These are phyloP conservation scores for Galerucella pusilla DNA, from an alignment of 2,888 invertebrate species.

Conservation along the genomic window DNA sequence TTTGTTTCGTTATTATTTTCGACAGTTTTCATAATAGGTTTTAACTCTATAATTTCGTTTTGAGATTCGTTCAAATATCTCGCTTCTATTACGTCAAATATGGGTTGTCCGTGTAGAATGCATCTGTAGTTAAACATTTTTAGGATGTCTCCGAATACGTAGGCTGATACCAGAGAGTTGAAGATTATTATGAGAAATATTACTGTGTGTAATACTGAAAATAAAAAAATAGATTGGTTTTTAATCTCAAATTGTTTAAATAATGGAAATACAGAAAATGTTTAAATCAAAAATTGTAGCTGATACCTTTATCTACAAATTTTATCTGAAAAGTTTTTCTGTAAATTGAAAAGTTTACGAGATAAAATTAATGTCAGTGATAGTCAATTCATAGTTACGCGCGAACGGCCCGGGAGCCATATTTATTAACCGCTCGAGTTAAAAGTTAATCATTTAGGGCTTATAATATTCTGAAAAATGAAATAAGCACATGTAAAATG, in stretches of 20 bases:
- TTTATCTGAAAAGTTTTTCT: too few relatives aligned
- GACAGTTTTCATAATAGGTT: background rate
- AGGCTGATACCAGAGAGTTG: conserved; percentile 48
- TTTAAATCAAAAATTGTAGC: too few relatives aligned
- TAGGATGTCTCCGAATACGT: conserved; percentile 48
- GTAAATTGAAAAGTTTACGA: too few relatives aligned
- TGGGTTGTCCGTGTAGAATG: conserved; percentile 48
- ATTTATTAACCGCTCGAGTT: too few relatives aligned
- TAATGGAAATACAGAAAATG: too few relatives aligned
- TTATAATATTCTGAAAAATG: too few relatives aligned
- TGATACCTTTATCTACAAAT: too few relatives aligned
- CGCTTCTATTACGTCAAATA: conserved; percentile 19
- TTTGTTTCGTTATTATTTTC: conserved; percentile 1
- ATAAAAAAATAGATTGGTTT: background rate
- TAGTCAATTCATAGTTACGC: too few relatives aligned
- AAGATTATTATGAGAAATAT: conserved; percentile 46
- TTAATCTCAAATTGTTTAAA: background rate
- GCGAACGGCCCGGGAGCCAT: too few relatives aligned
- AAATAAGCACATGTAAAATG: too few relatives aligned
- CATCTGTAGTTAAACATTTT: conserved; percentile 54
- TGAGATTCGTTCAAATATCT: conserved; percentile 13
- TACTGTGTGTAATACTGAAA: conserved; percentile 48
- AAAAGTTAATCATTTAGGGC: too few relatives aligned
- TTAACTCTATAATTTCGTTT: background rate
- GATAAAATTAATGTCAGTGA: too few relatives aligned